Evolutionary conservation across 2,888 invertebrate species (phyloP), one percentile per base, ranked within the genome.

Genomic region (Ectropis crepuscularia): DNA sequence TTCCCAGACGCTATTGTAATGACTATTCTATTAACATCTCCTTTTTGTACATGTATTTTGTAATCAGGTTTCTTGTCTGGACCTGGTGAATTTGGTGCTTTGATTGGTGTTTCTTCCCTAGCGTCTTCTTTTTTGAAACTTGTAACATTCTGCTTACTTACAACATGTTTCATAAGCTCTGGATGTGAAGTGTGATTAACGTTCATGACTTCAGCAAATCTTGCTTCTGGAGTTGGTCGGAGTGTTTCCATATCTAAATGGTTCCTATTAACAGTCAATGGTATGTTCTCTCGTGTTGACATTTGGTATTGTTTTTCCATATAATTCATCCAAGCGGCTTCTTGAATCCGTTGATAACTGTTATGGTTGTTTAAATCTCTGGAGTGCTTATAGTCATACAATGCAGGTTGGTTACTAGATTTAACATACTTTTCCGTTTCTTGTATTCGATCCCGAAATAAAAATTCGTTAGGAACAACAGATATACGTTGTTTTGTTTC

Each of bases 401-500:
- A 28, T 28, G 16, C 16, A 41, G 10, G 10, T 51, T 6, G 41
- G 8, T 6, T 51, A 16, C 16, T 51, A 7, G 16, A 41, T 51
- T 12, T 12, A 50, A n/a, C 36, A 28, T 9, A 9, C 11, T 10
- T 37, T 37, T 6, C n/a, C n/a, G 10, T 28, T 16, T 6, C 41
- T n/a, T 7, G 16, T 41, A n/a, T 10, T 10, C 6, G 10, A 28
- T 51, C 10, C 16, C 10, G 16, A 51, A 51, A 59, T 51, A 38
- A 59, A 59, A 51, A 51, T n/a, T 51, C 41, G 11, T 54, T 45
- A 38, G 54, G 41, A 42, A 51, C 51, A 28, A 51, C 51, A 28
- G 51, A 51, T 28, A 51, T 41, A n/a, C 51, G 41, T 8, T 51
- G 51, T 42, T 6, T 16, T 5, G 16, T 5, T 41, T 51, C 28